A percentile compares a stretch with the other conserved stretches of the same genome.
These are phyloP conservation scores for Drosophila nikananu DNA, from an alignment of 1,140 invertebrate species.

Conservation along the genomic window DNA sequence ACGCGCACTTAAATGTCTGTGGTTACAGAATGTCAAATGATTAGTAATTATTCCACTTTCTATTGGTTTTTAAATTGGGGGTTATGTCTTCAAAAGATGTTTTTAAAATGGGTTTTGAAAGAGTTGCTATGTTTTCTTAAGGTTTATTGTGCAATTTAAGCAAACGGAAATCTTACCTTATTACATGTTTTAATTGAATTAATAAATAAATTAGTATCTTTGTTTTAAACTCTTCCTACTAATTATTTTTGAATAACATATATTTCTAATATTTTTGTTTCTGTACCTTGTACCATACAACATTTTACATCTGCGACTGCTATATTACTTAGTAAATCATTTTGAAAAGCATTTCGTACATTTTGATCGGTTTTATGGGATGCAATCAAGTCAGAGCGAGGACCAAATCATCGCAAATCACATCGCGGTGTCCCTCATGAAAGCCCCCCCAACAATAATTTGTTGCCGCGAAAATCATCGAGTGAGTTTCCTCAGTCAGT, in stretches of 20 bases:
- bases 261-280: too few relatives aligned
- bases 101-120: too few relatives aligned
- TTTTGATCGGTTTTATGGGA: constrained; percentile 11
- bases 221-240: background rate
- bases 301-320: background rate
- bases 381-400: constrained; percentile 23
- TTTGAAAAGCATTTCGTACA: constrained; percentile 1
- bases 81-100: too few relatives aligned
- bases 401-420: constrained; percentile 47
- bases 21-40: constrained; percentile 25
- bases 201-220: background rate
- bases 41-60: constrained; percentile 23
- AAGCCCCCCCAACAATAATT: constrained; percentile 19
- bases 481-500: constrained; percentile 45
- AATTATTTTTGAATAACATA: too few relatives aligned
- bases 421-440: constrained; percentile 4
- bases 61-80: background rate
- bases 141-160: too few relatives aligned
- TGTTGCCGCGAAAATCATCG: constrained; percentile 13
- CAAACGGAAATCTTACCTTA: too few relatives aligned
- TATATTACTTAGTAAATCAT: constrained; percentile 1
- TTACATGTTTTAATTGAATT: background rate
- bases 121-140: too few relatives aligned
- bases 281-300: background rate
- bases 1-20: constrained; percentile 1